These are phyloP conservation scores for Amphibalanus amphitrite DNA, from an alignment of 1,140 invertebrate genomes.

Conservation along the genomic window DNA sequence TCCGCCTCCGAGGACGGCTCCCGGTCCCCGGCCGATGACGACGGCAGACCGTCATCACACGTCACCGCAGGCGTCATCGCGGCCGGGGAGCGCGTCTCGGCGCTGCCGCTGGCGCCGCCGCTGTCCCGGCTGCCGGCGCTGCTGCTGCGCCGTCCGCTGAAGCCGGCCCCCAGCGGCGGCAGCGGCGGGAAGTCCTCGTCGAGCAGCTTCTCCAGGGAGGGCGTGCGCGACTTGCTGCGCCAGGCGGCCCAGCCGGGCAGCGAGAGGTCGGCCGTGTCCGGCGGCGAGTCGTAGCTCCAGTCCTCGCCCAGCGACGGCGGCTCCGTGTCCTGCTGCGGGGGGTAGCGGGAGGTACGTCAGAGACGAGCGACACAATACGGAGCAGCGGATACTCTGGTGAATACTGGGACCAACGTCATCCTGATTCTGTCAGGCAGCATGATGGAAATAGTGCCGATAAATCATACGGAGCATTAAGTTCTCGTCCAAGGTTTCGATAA, in stretches of 20 bases:
- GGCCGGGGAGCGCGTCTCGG: neutral
- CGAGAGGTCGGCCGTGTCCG: neutral
- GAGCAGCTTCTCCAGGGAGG: neutral
- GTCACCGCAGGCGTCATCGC: too few relatives aligned
- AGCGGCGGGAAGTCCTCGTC: neutral
- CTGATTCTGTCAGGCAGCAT: too few relatives aligned
- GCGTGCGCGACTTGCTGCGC: conserved; percentile 1
- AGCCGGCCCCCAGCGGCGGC: neutral
- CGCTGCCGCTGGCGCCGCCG: too few relatives aligned
- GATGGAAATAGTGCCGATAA: too few relatives aligned
- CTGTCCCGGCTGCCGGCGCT: neutral
- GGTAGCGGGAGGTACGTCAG: too few relatives aligned
- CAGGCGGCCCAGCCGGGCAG: conserved; percentile 1
- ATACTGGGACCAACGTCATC: too few relatives aligned
- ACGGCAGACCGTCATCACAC: neutral
- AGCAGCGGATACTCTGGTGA: too few relatives aligned
- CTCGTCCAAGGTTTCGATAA: too few relatives aligned
- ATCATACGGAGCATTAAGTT: too few relatives aligned
- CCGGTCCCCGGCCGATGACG: too few relatives aligned
- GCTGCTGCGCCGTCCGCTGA: neutral
- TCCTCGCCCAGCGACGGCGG: neutral
- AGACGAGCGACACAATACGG: too few relatives aligned
- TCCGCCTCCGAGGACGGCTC: neutral
- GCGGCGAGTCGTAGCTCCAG: neutral
- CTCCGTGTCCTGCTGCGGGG: neutral